phyloP scores from a whole-genome alignment of 2,888 invertebrate genomes.

The Drosophila emarginata region DNA sequence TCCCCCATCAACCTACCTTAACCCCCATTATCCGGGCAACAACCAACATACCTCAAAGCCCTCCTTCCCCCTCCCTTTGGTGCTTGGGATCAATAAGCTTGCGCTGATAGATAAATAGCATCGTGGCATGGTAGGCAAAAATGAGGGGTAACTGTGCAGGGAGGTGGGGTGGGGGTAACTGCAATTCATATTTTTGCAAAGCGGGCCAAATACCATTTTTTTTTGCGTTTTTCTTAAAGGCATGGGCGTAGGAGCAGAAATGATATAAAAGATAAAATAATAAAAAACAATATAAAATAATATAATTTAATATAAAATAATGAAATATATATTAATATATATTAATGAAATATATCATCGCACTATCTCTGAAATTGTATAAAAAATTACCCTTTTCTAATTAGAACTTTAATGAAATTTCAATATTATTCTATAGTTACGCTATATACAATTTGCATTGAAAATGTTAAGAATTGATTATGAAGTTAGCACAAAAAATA shows the following conservation, averaged over 20 bases:
- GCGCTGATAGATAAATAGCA: constrained; percentile 46
- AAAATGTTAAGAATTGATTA: too few species aligned
- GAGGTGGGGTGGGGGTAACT: not conserved
- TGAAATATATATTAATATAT: too few species aligned
- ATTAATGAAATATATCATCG: too few species aligned
- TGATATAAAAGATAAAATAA: too few species aligned
- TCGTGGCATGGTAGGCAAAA: not conserved
- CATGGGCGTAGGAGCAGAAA: constrained; percentile 5
- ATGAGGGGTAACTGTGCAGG: not conserved
- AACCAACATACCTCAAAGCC: constrained; percentile 4
- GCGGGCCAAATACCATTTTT: constrained; percentile 37
- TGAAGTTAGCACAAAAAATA: too few species aligned
- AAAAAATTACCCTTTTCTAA: too few species aligned
- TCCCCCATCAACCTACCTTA: constrained; percentile 4
- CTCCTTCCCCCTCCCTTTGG: not conserved
- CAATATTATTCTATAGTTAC: too few species aligned
- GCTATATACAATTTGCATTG: too few species aligned
- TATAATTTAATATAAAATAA: too few species aligned
- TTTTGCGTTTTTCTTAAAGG: not conserved
- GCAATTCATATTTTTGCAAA: constrained; percentile 54
- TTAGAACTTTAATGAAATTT: too few species aligned
- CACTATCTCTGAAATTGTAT: too few species aligned
- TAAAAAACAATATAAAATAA: too few species aligned
- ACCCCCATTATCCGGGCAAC: not conserved
- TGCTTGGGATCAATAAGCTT: constrained; percentile 40